These are phyloP conservation scores for Xiphophorus birchmanni DNA, from an alignment of 2,797 vertebrate species.

Conservation along the genomic window DNA sequence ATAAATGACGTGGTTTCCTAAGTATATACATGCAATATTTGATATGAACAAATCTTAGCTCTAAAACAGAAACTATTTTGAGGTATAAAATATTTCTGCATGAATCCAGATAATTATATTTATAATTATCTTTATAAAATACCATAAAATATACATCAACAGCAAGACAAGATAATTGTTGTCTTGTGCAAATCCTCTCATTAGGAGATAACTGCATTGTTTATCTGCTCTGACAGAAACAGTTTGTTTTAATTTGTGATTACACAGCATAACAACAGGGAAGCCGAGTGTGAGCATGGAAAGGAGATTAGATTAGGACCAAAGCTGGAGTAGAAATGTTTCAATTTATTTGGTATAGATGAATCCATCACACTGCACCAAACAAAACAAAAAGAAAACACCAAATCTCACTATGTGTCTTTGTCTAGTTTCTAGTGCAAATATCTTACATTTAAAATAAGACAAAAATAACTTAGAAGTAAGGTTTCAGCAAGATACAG, in stretches of 20 bases:
- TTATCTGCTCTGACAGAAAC: not conserved
- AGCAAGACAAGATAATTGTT: not conserved
- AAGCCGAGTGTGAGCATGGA: not conserved
- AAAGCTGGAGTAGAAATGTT: not conserved
- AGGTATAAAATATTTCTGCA: not conserved
- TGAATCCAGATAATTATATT: not conserved
- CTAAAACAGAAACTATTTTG: not conserved
- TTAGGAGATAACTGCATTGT: not conserved
- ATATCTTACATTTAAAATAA: too few species aligned
- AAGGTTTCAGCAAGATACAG: too few species aligned
- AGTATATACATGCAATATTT: too few species aligned
- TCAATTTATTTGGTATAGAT: not conserved
- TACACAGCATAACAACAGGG: not conserved
- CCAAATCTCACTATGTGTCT: too few species aligned
- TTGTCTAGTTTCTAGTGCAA: too few species aligned
- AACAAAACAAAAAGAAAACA: too few species aligned
- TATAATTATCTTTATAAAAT: not conserved
- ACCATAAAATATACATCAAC: not conserved
- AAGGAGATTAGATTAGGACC: not conserved
- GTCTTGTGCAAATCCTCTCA: not conserved
- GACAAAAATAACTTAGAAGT: too few species aligned
- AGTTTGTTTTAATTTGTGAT: slow-evolving; percentile 3
- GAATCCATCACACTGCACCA: not conserved
- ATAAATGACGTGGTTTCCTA: not conserved
- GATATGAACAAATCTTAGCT: not conserved